Evolutionary conservation across 2,888 invertebrate species (phyloP), one percentile per base, ranked within the genome.

Genomic region (Mimas tiliae): DNA sequence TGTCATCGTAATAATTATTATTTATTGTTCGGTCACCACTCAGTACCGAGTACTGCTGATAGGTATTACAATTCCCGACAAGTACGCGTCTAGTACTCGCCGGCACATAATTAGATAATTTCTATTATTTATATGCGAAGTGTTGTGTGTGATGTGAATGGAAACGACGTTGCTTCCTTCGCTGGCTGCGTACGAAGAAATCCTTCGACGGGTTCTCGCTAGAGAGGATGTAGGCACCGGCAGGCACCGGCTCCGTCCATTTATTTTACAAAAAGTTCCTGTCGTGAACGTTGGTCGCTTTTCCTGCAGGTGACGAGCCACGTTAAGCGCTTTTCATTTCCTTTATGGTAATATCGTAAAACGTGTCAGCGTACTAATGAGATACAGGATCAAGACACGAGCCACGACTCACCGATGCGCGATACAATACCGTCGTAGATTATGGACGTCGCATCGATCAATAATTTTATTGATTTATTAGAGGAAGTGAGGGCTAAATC

Each of bases 121-220:
- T 91, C 88, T 93, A 93, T 93, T 92, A 93, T 93, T 91, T 91
- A 92, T 92, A 92, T 93, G 91, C 93, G 85, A 78, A 79, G 82
- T 74, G 77, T 74, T 72, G 79, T 70, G 83, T 86, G 89, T 84
- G 90, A 74, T 72, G 72, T 68, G 91, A 86, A 89, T 90, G 70
- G 80, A 76, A 87, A 91, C 84, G 82, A 84, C 74, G 71, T 69
- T 72, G 88, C 86, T 91, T 93, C 93, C 91, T 91, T 82, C 85
- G 84, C 70, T 74, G 73, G 75, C 69, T 74, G 74, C 70, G 74
- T 88, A 88, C 91, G 85, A 80, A 87, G 89, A 89, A 91, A 81
- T 81, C 80, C 78, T 79, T 77, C 81, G 78, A 74, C 74, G 79
- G 76, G 76, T 92, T 92, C 90, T 80, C 69, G 82, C 81, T 89